Conservation (phyloP, 1,140 invertebrate genomes). For the Heliconius nattereri region DNA sequence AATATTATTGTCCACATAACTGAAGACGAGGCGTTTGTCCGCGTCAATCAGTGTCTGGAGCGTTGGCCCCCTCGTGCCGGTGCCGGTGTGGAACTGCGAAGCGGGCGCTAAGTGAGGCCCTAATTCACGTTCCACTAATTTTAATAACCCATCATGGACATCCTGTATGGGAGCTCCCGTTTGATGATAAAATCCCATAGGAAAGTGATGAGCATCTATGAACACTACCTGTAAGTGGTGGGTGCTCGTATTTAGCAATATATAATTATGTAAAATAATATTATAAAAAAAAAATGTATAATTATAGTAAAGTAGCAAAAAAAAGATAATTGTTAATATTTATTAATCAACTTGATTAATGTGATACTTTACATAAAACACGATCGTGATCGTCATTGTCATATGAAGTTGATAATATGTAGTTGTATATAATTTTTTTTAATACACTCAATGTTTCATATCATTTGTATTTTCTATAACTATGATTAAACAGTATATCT, state of each 20-base stretch:
- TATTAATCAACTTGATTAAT: too few relatives aligned
- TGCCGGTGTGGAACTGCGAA: conserved; percentile 72
- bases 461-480: too few relatives aligned
- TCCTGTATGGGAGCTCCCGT: conserved; percentile 69
- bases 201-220: conserved; percentile 87
- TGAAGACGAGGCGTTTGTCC: conserved; percentile 84
- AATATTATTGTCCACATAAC: conserved; percentile 83
- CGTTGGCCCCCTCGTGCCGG: conserved; percentile 79
- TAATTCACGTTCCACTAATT: conserved; percentile 84
- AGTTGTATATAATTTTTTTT: too few relatives aligned
- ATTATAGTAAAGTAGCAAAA: background rate
- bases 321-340: background rate
- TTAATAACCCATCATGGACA: conserved; percentile 82
- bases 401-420: too few relatives aligned
- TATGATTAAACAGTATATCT: too few relatives aligned
- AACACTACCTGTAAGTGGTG: conserved; percentile 81
- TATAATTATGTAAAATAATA: background rate
- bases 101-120: conserved; percentile 79
- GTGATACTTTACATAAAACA: too few relatives aligned
- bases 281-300: background rate
- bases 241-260: background rate
- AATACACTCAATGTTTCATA: too few relatives aligned
- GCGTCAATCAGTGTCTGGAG: conserved; percentile 84
- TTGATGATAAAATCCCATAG: conserved; percentile 83
- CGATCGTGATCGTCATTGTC: too few relatives aligned